A percentile compares a stretch with the other conserved stretches of the same genome.
phyloP scores from a whole-genome alignment of 2,888 invertebrate species.

The Pollenia angustigena region DNA sequence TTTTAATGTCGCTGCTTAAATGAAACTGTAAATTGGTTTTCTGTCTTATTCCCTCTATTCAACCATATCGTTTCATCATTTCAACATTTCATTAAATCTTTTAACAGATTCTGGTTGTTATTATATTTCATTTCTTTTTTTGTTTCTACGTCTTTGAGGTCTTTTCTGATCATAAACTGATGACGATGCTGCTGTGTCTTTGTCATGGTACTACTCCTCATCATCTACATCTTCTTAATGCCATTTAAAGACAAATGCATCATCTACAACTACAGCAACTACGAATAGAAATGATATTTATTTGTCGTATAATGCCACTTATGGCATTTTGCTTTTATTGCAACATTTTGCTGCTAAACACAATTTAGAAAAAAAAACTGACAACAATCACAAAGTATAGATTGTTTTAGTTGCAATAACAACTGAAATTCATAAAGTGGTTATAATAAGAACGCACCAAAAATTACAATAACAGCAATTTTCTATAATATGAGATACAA shows the following conservation, averaged over 20 bases:
- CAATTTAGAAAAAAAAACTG: constrained; percentile 50
- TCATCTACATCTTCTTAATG: constrained; percentile 44
- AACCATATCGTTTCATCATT: constrained; percentile 51
- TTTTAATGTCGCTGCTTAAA: constrained; percentile 40
- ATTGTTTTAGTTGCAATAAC: constrained; percentile 74
- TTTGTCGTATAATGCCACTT: constrained; percentile 68
- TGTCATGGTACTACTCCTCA: constrained; percentile 6
- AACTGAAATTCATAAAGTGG: constrained; percentile 61
- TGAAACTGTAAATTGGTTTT: constrained; percentile 70
- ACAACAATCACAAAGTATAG: constrained; percentile 47
- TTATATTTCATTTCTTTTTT: constrained; percentile 12
- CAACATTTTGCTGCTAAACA: constrained; percentile 72
- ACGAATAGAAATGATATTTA: constrained; percentile 36
- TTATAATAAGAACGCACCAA: constrained; percentile 71
- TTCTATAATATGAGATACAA: constrained; percentile 48
- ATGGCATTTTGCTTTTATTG: constrained; percentile 70
- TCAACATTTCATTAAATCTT: constrained; percentile 70
- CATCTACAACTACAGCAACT: constrained; percentile 46
- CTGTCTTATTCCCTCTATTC: constrained; percentile 50
- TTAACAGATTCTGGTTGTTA: constrained; percentile 61
- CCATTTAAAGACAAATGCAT: constrained; percentile 65
- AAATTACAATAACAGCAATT: constrained; percentile 54
- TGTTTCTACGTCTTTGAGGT: constrained; percentile 58
- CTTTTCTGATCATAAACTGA: constrained; percentile 57
- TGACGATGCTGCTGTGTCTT: constrained; percentile 42